Conservation (phyloP, 92 coral and sea anemone species). For the Epizoanthus stellaris region DNA sequence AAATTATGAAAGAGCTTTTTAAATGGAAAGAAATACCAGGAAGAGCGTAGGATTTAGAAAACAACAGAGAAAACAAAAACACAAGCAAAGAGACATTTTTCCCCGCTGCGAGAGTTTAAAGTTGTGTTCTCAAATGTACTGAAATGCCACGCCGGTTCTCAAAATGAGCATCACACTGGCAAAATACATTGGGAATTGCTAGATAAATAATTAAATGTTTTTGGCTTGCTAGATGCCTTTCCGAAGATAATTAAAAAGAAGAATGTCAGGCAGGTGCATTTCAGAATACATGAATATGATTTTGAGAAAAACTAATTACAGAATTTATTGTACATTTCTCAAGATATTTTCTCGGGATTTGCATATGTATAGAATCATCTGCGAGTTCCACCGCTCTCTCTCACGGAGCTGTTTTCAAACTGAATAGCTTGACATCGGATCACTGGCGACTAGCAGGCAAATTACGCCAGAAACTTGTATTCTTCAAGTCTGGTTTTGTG, state of each 20-base stretch:
- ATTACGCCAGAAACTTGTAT: slow-evolving; percentile 19
- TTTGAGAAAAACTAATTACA: slow-evolving; percentile 71
- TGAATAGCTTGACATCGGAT: slow-evolving; percentile 32
- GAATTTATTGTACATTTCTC: slow-evolving; percentile 83
- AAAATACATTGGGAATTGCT: slow-evolving; percentile 63
- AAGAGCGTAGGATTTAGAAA: slow-evolving; percentile 27
- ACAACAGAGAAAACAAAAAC: slow-evolving; percentile 29
- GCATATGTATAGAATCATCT: slow-evolving; percentile 84
- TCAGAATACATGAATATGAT: slow-evolving; percentile 73
- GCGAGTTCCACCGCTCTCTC: slow-evolving; percentile 42
- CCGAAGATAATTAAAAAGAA: slow-evolving; percentile 51
- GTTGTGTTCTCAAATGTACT: slow-evolving; percentile 3
- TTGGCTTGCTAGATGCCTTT: slow-evolving; percentile 42
- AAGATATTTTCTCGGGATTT: slow-evolving; percentile 74
- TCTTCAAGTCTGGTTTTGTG: slow-evolving; percentile 15
- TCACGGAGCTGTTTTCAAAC: slow-evolving; percentile 44
- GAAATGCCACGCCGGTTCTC: slow-evolving; percentile 16
- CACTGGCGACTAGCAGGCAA: slow-evolving; percentile 28
- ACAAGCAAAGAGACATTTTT: neutral
- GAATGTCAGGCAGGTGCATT: slow-evolving; percentile 71
- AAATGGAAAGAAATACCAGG: slow-evolving; percentile 30
- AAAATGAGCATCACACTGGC: slow-evolving; percentile 73
- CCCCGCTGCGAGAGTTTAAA: neutral
- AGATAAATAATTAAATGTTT: slow-evolving; percentile 81
- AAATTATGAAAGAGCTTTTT: slow-evolving; percentile 14